Base-by-base conservation (phyloP, 2,888 invertebrate genomes). In the Patella ulyssiponensis region DNA sequence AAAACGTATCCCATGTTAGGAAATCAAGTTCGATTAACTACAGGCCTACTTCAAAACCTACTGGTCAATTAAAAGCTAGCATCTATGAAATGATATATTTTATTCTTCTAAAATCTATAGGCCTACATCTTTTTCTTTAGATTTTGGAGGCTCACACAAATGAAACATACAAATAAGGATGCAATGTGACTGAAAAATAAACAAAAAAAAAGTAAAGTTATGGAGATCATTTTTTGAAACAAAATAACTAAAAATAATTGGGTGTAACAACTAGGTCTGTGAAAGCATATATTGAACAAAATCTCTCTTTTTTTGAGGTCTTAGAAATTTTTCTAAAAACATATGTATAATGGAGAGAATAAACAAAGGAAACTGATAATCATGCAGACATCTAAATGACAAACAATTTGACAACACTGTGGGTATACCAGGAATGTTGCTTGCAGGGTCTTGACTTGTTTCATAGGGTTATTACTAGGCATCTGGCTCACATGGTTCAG, bases 401-500 rank as follows among this genome's bases (percentile, higher is more conserved):
- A 44, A 44, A 20, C 23, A 64, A 64, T 23, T 64, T 64, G 20
- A 74, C 27, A 23, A 74, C 74, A 74, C 54, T 33, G 56, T n/a
- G 20, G 56, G 56, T 33, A 56, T 83, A 83, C 83, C 83, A 83
- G 74, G 78, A 83, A 83, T 14, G 83, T 83, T 73, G 83, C 83
- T 77, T 83, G 83, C 23, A 83, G 80, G 74, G 79, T 83, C 79
- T 82, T 82, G 75, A 88, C 89, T 87, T 88, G 88, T 79, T 88
- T 88, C 88, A 88, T 88, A 64, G 89, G 87, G 53, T 87, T 88
- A 82, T 87, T 88, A 83, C 87, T 86, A 70, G 89, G 89, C 88
- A 89, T 88, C 84, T 90, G 90, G 85, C 89, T 91, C 81, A 91
- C 91, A 83, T 90, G 89, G 83, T 90, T 91, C 92, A 98, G 97